These are phyloP conservation scores for Lepidothrix coronata DNA, from an alignment of 2,113 vertebrate genomes.

Conservation along the genomic window DNA sequence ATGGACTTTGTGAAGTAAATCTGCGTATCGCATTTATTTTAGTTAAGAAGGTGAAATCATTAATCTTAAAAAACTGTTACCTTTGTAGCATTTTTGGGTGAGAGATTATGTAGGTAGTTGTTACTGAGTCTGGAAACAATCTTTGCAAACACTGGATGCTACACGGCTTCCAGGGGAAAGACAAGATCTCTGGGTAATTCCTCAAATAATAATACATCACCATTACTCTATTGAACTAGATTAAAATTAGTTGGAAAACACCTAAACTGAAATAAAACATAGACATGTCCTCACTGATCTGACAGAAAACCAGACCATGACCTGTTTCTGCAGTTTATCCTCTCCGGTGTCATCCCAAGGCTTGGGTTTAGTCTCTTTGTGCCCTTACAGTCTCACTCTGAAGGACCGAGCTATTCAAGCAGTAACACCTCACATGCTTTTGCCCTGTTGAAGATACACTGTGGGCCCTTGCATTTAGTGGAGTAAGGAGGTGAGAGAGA, in stretches of 20 bases:
- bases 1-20: background rate
- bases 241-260: background rate
- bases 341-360: background rate
- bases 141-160: background rate
- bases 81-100: background rate
- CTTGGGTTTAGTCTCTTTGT: background rate
- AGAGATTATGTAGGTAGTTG: background rate
- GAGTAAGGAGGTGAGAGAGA: background rate
- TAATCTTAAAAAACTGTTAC: background rate
- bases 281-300: background rate
- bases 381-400: background rate
- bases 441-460: background rate
- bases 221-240: background rate
- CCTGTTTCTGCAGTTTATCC: background rate
- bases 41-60: background rate
- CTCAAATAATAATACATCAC: background rate
- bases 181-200: background rate
- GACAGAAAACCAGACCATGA: background rate
- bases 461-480: background rate
- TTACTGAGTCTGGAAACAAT: background rate
- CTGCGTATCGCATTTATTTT: background rate
- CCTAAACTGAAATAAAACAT: background rate
- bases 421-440: background rate
- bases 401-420: background rate
- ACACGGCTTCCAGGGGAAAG: background rate